Evolutionary conservation across 2,113 vertebrate species (phyloP), one percentile per base, ranked within the genome.

Genomic region (Sceloporus tristichus): DNA sequence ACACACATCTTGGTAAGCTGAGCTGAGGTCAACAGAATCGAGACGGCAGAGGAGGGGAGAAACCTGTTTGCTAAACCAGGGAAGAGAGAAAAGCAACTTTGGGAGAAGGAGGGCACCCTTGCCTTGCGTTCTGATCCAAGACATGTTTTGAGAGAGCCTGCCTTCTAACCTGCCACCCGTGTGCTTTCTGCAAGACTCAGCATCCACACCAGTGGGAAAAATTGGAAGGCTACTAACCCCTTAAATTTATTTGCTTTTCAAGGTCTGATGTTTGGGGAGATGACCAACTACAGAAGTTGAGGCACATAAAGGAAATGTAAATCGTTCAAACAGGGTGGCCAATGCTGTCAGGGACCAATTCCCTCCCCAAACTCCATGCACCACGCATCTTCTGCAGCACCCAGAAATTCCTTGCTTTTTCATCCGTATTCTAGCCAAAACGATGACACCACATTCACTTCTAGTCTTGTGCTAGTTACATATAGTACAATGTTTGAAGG

Each of bases 1-100:
- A 88, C 53, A 86, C 83, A 81, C 87, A 93, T 91, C 73, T 85
- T 86, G 94, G 92, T 94, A 89, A 94, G 48, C 8, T 76, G 91
- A 91, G 80, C 84, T 92, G 54, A 68, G 65, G 40, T 92, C 93
- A 94, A 89, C 89, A 95, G 88, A 94, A 94, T 86, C 91, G 91
- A 91, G 94, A 90, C 1, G 34, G 4, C 14, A 48, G 34, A 34
- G 1, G 38, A 34, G 56, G 21, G 38, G 10, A 5, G 38, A 9
- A 48, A 13, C 29, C 6, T 7, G 2, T 65, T 25, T 66, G 3
- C 42, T 71, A 71, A 75, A 78, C n/a, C 62, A 84, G 74, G 62
- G 91, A 95, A 85, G 79, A 82, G 90, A 87, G 87, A 84, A 48
- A 91, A 48, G 42, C 4, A 48, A 48, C 3, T 48, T 48, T 48